A percentile compares a stretch with the other conserved stretches of the same genome.
phyloP scores from a whole-genome alignment of 2,797 vertebrate genomes.

The Artibeus lituratus region DNA sequence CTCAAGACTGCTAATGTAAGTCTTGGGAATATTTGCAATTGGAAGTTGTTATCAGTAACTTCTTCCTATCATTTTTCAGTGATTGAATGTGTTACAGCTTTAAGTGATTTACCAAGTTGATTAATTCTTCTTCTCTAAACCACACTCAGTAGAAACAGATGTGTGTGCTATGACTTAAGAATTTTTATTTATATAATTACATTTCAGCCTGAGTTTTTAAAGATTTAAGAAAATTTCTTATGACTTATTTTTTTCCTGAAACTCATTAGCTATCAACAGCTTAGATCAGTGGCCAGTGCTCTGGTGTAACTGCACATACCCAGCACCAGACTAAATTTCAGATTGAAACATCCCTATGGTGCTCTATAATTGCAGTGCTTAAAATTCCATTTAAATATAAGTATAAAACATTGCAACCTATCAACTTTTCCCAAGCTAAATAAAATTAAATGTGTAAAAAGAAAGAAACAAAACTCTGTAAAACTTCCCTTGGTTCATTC shows the following conservation, averaged over 20 bases:
- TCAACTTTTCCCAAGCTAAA: not conserved
- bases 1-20: slow-evolving; percentile 44
- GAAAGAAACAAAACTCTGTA: not conserved
- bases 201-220: not conserved
- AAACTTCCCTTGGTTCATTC: not conserved
- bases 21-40: slow-evolving; percentile 59
- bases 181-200: not conserved
- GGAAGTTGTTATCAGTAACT: slow-evolving; percentile 44
- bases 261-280: not conserved
- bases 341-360: not conserved
- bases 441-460: not conserved
- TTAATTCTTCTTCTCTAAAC: slow-evolving; percentile 31
- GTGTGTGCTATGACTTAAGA: not conserved
- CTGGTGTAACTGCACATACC: not conserved
- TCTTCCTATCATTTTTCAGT: slow-evolving; percentile 44
- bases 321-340: not conserved
- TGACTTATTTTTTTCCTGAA: not conserved
- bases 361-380: not conserved
- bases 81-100: slow-evolving; percentile 39
- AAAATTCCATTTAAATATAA: not conserved
- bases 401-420: not conserved
- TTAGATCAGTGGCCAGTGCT: not conserved
- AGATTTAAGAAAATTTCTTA: not conserved
- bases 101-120: slow-evolving; percentile 35
- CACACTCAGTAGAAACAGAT: not conserved